Percentiles rank a stretch among this genome's conserved stretches.
phyloP scores from a whole-genome alignment of 2,113 vertebrate species.

The Hystrix cristata region DNA sequence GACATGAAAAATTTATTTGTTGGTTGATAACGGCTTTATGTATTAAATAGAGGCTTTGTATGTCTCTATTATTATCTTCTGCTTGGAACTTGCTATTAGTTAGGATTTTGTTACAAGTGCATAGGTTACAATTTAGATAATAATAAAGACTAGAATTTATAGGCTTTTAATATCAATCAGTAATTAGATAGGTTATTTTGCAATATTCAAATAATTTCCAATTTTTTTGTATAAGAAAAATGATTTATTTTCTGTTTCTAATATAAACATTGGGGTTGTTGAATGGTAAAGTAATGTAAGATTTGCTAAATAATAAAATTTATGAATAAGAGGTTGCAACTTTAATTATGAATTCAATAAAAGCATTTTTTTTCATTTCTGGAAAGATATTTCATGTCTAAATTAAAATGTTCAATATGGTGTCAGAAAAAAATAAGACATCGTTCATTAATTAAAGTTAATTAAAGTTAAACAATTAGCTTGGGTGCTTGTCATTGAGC shows the following conservation, averaged over 20 bases:
- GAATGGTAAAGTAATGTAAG: background rate
- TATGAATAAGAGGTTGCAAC: background rate
- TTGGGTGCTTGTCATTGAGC: slow-evolving; percentile 27
- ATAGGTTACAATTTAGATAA: background rate
- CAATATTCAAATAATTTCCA: background rate
- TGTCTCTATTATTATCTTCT: background rate
- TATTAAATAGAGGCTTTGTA: background rate
- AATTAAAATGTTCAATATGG: slow-evolving; percentile 64
- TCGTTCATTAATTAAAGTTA: slow-evolving; percentile 48
- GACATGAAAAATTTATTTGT: background rate
- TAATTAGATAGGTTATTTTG: background rate
- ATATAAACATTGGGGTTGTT: background rate
- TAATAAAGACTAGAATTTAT: background rate
- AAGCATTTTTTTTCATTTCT: slow-evolving; percentile 37
- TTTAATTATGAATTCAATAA: slow-evolving; percentile 29
- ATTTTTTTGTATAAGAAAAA: background rate
- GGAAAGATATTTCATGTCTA: slow-evolving; percentile 49
- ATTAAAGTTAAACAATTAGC: slow-evolving; percentile 70
- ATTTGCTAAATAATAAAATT: slow-evolving; percentile 44
- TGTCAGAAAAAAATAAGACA: slow-evolving; percentile 62
- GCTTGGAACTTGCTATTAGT: background rate
- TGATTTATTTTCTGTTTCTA: background rate
- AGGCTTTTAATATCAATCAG: background rate
- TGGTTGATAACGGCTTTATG: background rate
- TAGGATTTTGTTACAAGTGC: background rate